Conservation (phyloP, 2,113 vertebrate genomes). For the Vombatus ursinus region DNA sequence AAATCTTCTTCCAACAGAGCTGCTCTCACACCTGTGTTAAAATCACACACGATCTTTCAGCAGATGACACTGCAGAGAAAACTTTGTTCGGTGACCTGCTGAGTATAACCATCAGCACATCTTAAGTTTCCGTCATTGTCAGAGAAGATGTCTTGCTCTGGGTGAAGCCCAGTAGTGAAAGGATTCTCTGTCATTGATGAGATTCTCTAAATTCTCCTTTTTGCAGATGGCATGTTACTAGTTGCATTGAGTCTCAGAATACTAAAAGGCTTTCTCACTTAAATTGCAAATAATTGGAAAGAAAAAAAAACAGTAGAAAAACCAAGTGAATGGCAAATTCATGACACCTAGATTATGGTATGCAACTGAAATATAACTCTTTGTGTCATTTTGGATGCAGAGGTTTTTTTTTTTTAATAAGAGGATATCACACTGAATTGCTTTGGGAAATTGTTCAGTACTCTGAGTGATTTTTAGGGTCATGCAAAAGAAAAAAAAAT, state of each 20-base stretch:
- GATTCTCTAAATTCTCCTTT: not conserved
- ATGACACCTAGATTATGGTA: too few relatives aligned
- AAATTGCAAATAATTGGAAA: too few relatives aligned
- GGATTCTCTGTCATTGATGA: not conserved
- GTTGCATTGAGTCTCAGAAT: not conserved
- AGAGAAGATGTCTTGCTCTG: not conserved
- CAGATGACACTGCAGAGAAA: not conserved
- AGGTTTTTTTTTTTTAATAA: too few relatives aligned
- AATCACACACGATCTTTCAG: not conserved
- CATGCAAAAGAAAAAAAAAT: too few relatives aligned
- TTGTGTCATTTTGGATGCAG: too few relatives aligned
- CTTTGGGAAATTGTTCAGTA: too few relatives aligned
- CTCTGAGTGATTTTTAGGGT: too few relatives aligned
- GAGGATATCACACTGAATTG: too few relatives aligned
- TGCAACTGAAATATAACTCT: too few relatives aligned
- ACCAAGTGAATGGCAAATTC: too few relatives aligned
- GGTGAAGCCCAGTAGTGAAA: not conserved
- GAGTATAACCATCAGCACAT: not conserved
- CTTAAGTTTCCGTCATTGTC: not conserved
- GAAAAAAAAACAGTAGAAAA: too few relatives aligned
- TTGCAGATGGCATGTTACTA: not conserved
- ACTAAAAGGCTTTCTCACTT: not conserved
- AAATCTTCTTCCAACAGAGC: not conserved
- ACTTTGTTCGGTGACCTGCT: not conserved
- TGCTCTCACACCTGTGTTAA: not conserved